Conservation (phyloP, 2,888 invertebrate genomes). For the Dasysyrphus tricinctus region DNA sequence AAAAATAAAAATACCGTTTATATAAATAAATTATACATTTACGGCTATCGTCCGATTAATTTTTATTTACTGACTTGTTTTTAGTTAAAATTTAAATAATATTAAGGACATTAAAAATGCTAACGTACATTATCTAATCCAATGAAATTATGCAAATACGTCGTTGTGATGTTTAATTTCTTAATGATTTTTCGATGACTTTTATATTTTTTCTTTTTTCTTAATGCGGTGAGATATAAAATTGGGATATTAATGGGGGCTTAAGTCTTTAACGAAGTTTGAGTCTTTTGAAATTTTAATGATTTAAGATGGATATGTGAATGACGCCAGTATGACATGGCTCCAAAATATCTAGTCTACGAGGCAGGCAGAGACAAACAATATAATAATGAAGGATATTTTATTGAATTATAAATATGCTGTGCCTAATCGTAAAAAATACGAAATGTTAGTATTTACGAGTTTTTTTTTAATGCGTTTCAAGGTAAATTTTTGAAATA, state of each 20-base stretch:
- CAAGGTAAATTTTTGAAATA: conserved; percentile 12
- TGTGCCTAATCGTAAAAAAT: not conserved
- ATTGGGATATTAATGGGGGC: not conserved
- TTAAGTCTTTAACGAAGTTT: conserved; percentile 1
- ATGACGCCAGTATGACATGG: conserved; percentile 1
- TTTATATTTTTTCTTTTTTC: too few relatives aligned
- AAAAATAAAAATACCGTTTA: not conserved
- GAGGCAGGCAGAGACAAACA: not conserved
- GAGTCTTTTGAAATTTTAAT: not conserved
- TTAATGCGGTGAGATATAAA: not conserved
- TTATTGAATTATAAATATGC: not conserved
- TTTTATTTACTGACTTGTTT: conserved; percentile 7
- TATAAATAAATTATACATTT: conserved; percentile 13
- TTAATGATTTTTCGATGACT: conserved; percentile 32
- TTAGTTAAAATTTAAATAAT: too few relatives aligned
- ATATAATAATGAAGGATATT: not conserved
- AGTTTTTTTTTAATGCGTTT: not conserved
- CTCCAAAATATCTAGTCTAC: conserved; percentile 11
- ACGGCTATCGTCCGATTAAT: conserved; percentile 1
- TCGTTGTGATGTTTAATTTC: conserved; percentile 14
- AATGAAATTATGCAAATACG: conserved; percentile 25
- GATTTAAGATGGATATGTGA: not conserved
- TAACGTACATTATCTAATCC: conserved; percentile 4
- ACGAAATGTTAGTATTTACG: not conserved
- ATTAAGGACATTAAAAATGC: not conserved